A percentile compares a stretch with the other conserved stretches of the same genome.
Evolutionary conservation across 2,113 vertebrate species (phyloP).

Genomic region (Actenoides hombroni): DNA sequence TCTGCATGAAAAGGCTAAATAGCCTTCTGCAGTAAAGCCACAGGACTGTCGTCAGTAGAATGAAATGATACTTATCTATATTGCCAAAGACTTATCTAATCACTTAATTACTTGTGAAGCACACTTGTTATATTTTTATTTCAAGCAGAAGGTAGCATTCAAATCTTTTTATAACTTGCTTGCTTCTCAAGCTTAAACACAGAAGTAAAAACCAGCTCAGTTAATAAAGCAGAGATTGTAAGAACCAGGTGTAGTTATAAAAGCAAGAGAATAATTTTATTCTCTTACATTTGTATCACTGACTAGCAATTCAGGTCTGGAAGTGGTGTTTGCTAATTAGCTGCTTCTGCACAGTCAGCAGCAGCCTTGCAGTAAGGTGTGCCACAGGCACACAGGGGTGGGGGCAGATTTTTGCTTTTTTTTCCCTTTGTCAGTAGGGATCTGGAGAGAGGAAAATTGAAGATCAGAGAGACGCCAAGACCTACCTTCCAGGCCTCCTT

Average conservation of each 20-base stretch:
- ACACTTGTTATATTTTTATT: neutral
- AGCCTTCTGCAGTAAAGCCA: neutral
- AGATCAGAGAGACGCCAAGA: neutral
- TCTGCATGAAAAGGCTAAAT: neutral
- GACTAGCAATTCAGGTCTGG: neutral
- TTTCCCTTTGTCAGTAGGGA: neutral
- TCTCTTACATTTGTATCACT: neutral
- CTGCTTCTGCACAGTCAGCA: neutral
- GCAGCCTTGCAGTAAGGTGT: neutral
- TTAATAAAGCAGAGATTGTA: neutral
- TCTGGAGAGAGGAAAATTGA: rapidly evolving
- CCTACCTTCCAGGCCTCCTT: neutral
- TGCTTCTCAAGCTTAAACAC: neutral
- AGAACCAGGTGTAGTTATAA: neutral
- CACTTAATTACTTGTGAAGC: neutral
- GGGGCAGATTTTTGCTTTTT: neutral
- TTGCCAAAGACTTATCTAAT: neutral
- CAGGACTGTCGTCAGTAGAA: neutral
- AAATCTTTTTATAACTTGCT: neutral
- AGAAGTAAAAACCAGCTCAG: neutral
- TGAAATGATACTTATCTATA: neutral
- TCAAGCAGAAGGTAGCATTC: neutral
- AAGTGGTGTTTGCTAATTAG: neutral
- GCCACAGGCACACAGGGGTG: neutral
- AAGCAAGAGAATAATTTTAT: neutral